Base-by-base conservation (phyloP, 2,888 invertebrate species). In the Orchesella flavescens region DNA sequence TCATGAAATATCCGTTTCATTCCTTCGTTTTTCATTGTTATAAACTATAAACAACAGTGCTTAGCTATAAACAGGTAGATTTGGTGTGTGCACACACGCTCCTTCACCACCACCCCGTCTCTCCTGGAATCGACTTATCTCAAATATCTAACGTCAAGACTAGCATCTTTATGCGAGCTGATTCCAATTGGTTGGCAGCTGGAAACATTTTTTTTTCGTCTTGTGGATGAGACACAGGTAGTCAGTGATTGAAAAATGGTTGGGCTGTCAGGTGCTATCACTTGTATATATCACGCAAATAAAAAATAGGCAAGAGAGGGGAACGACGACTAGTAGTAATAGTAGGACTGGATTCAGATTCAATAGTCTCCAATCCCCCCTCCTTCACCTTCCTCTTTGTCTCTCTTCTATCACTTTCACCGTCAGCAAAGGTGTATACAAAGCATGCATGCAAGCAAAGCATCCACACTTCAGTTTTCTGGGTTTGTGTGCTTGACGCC, bases 211-310 rank as follows among this genome's bases (percentile, higher is more conserved):
- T 44, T 44, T 44, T 24, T 63, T 15, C 34, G n/a, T n/a, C n/a
- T n/a, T 44, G 12, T 49, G 49, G 49, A 49, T 49, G 49, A 68
- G 43, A 55, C 24, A 59, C 71, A 78, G 78, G 71, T 71, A 78
- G 77, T 46, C 61, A 78, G 78, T 71, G 78, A 78, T 69, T 71
- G 71, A 78, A 78, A 78, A 78, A 78, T 78, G 78, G 71, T 68
- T 15, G 34, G n/a, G 55, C 63, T 78, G 78, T 69, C 78, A 71
- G 61, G 23, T 71, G 43, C 63, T 78, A 71, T 78, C 78, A 71
- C 34, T 53, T 71, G 71, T 44, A 59, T 77, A 68, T 68, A 78
- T 78, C 78, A 71, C 71, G 63, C 61, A 44, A 7, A 15, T 46
- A 63, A 46, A 57, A 68, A 59, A 57, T 66, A 34, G 19, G 17